Base-by-base conservation (phyloP, 2,113 vertebrate genomes). In the Piaya cayana region DNA sequence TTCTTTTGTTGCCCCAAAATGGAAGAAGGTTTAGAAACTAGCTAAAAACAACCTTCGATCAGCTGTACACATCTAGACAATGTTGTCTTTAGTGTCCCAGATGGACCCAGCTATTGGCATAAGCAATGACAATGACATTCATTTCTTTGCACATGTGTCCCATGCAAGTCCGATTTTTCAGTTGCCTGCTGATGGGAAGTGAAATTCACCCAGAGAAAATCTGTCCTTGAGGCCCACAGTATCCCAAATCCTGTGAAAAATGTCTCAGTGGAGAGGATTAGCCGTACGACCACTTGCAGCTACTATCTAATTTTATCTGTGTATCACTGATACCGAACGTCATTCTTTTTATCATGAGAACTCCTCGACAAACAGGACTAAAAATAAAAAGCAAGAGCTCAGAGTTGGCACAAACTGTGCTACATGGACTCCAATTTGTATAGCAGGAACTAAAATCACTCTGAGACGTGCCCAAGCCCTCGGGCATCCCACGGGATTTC, bases 381-480 rank as follows among this genome's bases (percentile, higher is more conserved):
- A 95, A 96, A 95, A 96, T 96, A 97, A 97, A 95, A 92, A 78
- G 90, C 90, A 86, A 36, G 90, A 93, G 88, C 90, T 88, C 0
- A 0, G 90, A 93, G 85, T 36, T 96, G 96, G 96, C 95, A 96
- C 90, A 74, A 94, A 81, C 60, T 88, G 85, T 90, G 92, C 93
- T 88, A 92, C 95, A 90, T 29, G 92, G 82, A 83, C 95, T 96
- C 93, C 92, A 96, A 95, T 96, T 96, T 97, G 92, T 96, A 97
- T 96, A 88, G 96, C 95, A 97, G 96, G 96, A 97, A 96, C 95
- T 96, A 94, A 93, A 96, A 96, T 97, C 95, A 93, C 96, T 93
- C 88, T 92, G 94, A 96, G 94, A 96, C 85, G 36, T 95, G 95
- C 93, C 95, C 93, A 96, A 95, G 93, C 95, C 96, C 93, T 95